Base-by-base conservation (phyloP, 2,797 vertebrate species). In the Sciaenops ocellatus region DNA sequence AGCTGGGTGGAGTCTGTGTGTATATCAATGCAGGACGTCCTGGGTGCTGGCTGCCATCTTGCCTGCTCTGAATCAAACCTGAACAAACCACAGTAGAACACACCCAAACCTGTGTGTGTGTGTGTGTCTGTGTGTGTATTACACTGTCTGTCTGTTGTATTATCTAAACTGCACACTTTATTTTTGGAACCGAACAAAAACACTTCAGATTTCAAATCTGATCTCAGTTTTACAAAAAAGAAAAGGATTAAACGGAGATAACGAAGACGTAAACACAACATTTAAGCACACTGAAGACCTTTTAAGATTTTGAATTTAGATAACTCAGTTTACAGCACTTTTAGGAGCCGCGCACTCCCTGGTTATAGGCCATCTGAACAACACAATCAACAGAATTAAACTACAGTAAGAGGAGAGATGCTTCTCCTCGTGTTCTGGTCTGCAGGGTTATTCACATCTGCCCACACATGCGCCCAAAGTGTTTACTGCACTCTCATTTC, bases 311-410 rank as follows among this genome's bases (percentile, higher is more conserved):
- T 46, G 26, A 20, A 51, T 57, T 55, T 30, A n/a, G 51, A 60
- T 44, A 69, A 78, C 16, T 79, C 26, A 15, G 28, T 73, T 68
- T 48, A 60, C 9, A 72, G 18, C 30, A 30, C 24, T 42, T 62
- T 24, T 54, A 57, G 46, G 61, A 52, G 69, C n/a, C 0, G 26
- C 59, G 44, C 46, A 54, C 51, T 75, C 61, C 17, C 46, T 59
- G 59, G 48, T 79, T 51, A 20, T 3, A 66, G 48, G 22, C 41
- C 59, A 63, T 72, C 69, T 56, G 59, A 72, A 71, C 67, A 57
- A 51, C 52, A 65, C 65, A 72, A 79, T 69, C 41, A 73, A 48
- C 46, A 51, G 13, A 54, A 82, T 69, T 69, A 72, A 73, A 73
- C 68, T 42, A 30, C 52, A 47, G 68, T 63, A 30, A 60, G 67